Evolutionary conservation across 2,113 vertebrate genomes (phyloP).

Genomic region (Sylvia atricapilla): DNA sequence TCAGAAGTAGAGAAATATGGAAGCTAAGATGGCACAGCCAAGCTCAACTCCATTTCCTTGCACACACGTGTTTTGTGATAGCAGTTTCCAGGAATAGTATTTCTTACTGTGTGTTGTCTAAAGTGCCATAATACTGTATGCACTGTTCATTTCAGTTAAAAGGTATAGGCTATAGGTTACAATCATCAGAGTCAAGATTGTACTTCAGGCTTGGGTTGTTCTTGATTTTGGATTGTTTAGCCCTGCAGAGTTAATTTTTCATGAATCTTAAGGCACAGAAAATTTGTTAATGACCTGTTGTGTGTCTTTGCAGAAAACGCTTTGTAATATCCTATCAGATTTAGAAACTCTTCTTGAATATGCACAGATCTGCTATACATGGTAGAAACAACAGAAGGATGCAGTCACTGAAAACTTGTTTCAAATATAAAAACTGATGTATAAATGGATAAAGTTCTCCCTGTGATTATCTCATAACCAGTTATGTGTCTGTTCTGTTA

Average conservation of each 20-base stretch:
- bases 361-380: neutral
- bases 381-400: neutral
- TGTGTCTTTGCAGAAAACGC: neutral
- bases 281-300: neutral
- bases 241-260: neutral
- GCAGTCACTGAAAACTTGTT: neutral
- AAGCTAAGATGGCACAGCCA: neutral
- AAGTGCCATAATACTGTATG: neutral
- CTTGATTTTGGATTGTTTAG: constrained; percentile 1
- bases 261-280: neutral
- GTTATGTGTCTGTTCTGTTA: neutral
- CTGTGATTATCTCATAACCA: neutral
- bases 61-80: neutral
- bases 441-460: neutral
- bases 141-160: neutral
- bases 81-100: neutral
- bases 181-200: neutral
- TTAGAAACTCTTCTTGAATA: neutral
- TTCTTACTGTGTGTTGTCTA: neutral
- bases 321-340: neutral
- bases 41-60: neutral
- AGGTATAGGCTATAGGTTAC: neutral
- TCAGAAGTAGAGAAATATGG: neutral
- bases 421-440: neutral
- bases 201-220: neutral